Base-by-base conservation (phyloP, 2,888 invertebrate genomes). In the Plemyria rubiginata region DNA sequence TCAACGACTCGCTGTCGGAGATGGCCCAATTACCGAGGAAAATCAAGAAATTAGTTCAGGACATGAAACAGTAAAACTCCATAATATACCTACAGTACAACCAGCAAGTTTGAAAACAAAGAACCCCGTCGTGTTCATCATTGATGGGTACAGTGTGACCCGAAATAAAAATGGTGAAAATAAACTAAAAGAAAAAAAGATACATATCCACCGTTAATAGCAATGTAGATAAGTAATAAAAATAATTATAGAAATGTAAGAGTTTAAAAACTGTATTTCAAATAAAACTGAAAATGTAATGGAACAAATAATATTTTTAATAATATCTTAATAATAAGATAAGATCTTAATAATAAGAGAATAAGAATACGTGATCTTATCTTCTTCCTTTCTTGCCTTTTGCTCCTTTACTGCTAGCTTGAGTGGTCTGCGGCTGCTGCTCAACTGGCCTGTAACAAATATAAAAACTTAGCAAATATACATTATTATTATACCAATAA, bases 361-460 rank as follows among this genome's bases (percentile, higher is more conserved):
- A n/a, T n/a, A n/a, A n/a, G n/a, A n/a, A n/a, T n/a, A n/a, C n/a
- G n/a, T n/a, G n/a, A 60, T 65, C 62, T 85, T 86, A 93, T 83
- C 93, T 84, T 46, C 93, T 82, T 66, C 92, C 92, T 75, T 93
- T 93, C 75, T 93, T 93, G 50, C 92, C 92, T 77, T 93, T 93
- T 66, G 78, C 82, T 48, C 71, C 68, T 70, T 93, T 92, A 68
- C 71, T 84, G 63, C 77, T 82, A 0, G 85, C 76, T 76, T 90
- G 91, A 32, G 85, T 73, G 8, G 83, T 68, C 70, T 92, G 93
- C 2, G 87, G 87, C 65, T 88, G 91, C 71, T 92, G 92, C 60
- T 93, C 93, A 48, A 85, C 86, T 41, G 91, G 92, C 73, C 93
- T 93, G 80, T 40, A 84, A 83, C 61, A 79, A 77, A 67, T 32